Evolutionary conservation across 2,113 vertebrate species (phyloP).

Genomic region (Stigmatopora argus): DNA sequence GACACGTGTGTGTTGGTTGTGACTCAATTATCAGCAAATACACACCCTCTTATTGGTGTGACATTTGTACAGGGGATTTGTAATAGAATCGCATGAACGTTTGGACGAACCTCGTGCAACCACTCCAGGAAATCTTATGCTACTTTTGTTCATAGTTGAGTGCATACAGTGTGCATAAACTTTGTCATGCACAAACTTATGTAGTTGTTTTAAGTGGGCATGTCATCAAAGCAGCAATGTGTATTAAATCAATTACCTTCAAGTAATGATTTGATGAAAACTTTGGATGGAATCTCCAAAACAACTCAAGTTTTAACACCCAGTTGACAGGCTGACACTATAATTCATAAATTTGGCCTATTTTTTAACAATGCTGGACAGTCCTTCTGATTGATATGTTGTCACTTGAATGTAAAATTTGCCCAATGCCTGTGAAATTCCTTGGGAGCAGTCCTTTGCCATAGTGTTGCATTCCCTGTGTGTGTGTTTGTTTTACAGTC

Average conservation of each 20-base stretch:
- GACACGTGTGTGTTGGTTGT: not conserved
- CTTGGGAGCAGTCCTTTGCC: not conserved
- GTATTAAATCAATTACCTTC: too few relatives aligned
- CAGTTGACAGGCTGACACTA: too few relatives aligned
- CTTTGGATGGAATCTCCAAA: too few relatives aligned
- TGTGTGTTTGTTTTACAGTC: not conserved
- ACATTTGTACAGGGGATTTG: not conserved
- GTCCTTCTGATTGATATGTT: not conserved
- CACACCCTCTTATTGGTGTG: not conserved
- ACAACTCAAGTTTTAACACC: too few relatives aligned
- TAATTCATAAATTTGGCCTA: too few relatives aligned
- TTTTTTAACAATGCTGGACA: not conserved
- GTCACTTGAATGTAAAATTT: not conserved
- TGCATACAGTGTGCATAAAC: not conserved
- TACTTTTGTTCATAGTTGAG: not conserved
- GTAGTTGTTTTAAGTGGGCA: not conserved
- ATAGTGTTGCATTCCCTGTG: not conserved
- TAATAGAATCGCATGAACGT: not conserved
- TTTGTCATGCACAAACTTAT: not conserved
- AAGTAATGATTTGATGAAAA: too few relatives aligned
- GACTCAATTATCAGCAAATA: not conserved
- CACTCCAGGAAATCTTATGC: not conserved
- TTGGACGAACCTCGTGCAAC: not conserved
- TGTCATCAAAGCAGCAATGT: not conserved
- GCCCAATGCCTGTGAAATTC: not conserved